Conservation (phyloP, 2,888 invertebrate genomes). For the Torymus tubicola region DNA sequence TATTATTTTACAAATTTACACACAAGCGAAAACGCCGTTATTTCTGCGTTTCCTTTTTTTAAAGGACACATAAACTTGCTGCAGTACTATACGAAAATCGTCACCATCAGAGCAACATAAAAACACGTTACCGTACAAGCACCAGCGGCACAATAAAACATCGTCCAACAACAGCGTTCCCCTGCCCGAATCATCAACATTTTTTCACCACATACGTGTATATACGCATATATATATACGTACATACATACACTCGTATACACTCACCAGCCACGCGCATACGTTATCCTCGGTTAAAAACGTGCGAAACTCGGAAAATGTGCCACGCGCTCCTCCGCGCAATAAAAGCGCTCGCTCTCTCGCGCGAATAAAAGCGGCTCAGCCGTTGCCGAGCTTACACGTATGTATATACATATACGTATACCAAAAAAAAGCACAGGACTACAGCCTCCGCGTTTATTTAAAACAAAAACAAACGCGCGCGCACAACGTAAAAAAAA, state of each 20-base stretch:
- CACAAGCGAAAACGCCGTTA: no score
- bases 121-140: conserved; percentile 14
- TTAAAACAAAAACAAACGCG: conserved; percentile 26
- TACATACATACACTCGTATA: neutral
- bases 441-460: conserved; percentile 21
- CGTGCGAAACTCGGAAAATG: conserved; percentile 53
- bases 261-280: neutral
- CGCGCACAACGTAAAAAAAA: conserved; percentile 11
- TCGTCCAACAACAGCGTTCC: neutral
- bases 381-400: neutral
- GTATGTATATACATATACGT: neutral
- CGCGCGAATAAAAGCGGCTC: conserved; percentile 37
- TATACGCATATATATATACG: conserved; percentile 1
- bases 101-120: conserved; percentile 8
- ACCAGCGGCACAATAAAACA: conserved; percentile 27
- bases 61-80: no score
- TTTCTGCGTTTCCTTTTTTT: no score
- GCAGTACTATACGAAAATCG: neutral
- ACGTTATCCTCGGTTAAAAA: conserved; percentile 46
- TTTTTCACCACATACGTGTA: conserved; percentile 25
- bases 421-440: neutral
- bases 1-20: no score
- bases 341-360: conserved; percentile 33
- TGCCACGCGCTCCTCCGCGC: conserved; percentile 25
- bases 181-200: conserved; percentile 40